Base-by-base conservation (phyloP, 2,888 invertebrate species). In the Drosophila mimica region DNA sequence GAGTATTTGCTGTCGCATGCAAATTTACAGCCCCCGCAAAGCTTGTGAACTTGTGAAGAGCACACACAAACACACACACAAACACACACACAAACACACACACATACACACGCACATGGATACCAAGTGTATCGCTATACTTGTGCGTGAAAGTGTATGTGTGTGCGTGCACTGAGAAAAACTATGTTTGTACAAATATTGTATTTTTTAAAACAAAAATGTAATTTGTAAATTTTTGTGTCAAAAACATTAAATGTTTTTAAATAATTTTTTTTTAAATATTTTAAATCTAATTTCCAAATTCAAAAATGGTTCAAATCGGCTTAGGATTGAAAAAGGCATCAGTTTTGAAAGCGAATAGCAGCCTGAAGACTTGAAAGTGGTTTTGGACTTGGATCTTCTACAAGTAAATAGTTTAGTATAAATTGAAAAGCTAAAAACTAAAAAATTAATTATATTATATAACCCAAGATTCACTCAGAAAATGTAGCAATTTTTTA, bases 1-100 rank as follows among this genome's bases (percentile, higher is more conserved):
- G 71, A 82, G 79, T 88, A 77, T 88, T 82, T 89, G 86, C 86
- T 86, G 88, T 76, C 89, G 89, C 80, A 88, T 88, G 90, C 87
- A 88, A 90, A 88, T 88, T 88, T 83, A 86, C 80, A 80, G 65
- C 73, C 75, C 77, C 76, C 71, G 70, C 77, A 60, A 28, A 52
- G 28, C 52, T 62, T 56, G 25, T 31, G 53, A 69, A 74, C 67
- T 62, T 58, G 60, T 70, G 70, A 86, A 74, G 73, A 60, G 81
- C 74, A 38, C 64, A 59, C 75, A 70, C 64, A 73, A 73, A 8
- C 15, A 43, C 63, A 74, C 78, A n/a, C n/a, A 40, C 73, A 34
- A 61, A 56, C 74, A 70, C 63, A n/a, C 40, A 40, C 73, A 34
- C 63, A 56, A 71, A 70, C 63, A 74, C 75, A 48, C 48, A 28